phyloP scores from a whole-genome alignment of 2,888 invertebrate genomes.

The Dryobotodes eremita region DNA sequence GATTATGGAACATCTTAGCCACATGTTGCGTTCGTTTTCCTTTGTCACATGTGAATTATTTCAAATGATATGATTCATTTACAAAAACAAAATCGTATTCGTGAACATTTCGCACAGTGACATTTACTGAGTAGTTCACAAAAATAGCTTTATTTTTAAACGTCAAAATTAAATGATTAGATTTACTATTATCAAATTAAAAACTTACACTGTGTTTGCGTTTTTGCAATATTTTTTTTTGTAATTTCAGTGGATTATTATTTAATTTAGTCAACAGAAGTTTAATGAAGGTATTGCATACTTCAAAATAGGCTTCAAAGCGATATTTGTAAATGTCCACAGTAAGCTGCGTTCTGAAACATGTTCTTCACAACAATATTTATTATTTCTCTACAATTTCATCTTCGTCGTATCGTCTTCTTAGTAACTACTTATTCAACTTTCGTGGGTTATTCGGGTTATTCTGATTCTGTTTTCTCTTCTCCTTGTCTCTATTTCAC shows the following conservation, averaged over 20 bases:
- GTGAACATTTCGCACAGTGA: slow-evolving; percentile 26
- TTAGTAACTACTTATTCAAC: not conserved
- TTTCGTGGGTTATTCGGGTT: not conserved
- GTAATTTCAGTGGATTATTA: not conserved
- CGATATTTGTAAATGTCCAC: slow-evolving; percentile 9
- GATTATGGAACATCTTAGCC: slow-evolving; percentile 22
- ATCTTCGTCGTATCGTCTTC: not conserved
- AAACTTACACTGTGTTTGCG: rapidly evolving
- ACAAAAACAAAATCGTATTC: slow-evolving; percentile 46
- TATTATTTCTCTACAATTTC: not conserved
- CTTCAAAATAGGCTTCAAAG: not conserved
- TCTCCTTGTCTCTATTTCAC: not conserved
- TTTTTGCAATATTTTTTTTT: not conserved
- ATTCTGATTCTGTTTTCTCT: not conserved
- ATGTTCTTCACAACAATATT: too few species aligned
- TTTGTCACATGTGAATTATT: slow-evolving; percentile 33
- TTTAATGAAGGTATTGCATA: not conserved
- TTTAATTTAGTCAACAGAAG: not conserved
- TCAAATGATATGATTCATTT: slow-evolving; percentile 12
- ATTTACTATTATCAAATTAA: not conserved
- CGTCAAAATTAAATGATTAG: not conserved
- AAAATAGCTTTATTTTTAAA: not conserved
- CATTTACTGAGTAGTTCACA: not conserved
- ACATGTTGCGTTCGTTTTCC: slow-evolving; percentile 51
- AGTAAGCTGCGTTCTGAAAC: slow-evolving; percentile 3